Conservation (phyloP, 2,113 vertebrate genomes). For the Geothlypis trichas region DNA sequence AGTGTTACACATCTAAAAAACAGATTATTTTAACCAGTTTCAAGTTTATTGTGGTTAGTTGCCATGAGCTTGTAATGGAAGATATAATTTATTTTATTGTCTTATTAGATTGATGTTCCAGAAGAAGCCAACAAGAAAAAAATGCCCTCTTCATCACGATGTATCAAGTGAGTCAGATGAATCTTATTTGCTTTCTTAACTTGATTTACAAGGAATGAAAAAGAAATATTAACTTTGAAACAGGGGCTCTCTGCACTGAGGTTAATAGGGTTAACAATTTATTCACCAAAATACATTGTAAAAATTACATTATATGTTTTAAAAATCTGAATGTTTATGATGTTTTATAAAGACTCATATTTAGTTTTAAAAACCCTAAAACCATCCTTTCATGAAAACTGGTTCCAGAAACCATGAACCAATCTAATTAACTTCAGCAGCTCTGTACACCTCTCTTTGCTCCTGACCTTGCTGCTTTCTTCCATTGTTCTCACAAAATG, state of each 20-base stretch:
- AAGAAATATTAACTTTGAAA: neutral
- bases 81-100: neutral
- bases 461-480: neutral
- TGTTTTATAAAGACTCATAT: neutral
- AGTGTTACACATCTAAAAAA: neutral
- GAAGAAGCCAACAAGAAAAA: conserved; percentile 71
- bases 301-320: neutral
- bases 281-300: neutral
- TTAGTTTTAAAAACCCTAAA: neutral
- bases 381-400: neutral
- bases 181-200: neutral
- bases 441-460: neutral
- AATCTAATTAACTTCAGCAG: neutral
- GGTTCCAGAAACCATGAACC: neutral
- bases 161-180: conserved; percentile 77
- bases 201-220: neutral
- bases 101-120: conserved; percentile 77
- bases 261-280: neutral
- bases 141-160: conserved; percentile 35
- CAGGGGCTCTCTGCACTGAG: neutral
- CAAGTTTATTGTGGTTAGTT: neutral
- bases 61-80: neutral
- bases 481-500: neutral
- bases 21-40: neutral
- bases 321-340: neutral